Conservation (phyloP, 2,113 vertebrate species). For the Erpornis zantholeuca region DNA sequence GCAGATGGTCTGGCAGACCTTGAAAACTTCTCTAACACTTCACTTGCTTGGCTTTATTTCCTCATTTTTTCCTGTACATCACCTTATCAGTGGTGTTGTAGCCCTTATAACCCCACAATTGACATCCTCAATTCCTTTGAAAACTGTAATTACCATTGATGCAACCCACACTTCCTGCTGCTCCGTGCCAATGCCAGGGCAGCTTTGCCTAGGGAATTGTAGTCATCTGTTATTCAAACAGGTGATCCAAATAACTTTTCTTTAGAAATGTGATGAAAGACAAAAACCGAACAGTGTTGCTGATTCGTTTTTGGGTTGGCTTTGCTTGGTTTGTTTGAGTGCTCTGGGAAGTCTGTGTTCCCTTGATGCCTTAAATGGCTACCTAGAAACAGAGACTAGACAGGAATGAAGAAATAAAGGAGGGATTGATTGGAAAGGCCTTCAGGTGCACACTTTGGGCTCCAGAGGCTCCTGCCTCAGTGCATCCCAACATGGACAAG, state of each 20-base stretch:
- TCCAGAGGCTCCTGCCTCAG: no score
- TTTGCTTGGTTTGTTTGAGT: background rate
- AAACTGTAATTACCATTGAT: background rate
- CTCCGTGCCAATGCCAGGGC: accelerated
- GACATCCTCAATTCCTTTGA: background rate
- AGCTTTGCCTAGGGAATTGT: background rate
- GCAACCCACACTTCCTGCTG: background rate
- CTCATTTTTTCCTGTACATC: background rate
- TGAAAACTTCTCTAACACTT: background rate
- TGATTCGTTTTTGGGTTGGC: accelerated
- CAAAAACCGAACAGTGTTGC: background rate
- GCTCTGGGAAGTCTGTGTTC: background rate
- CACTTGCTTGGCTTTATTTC: background rate
- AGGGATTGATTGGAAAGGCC: no score
- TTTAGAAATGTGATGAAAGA: background rate
- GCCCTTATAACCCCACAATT: background rate
- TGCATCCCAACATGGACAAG: no score
- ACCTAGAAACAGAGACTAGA: no score
- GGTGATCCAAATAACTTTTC: background rate
- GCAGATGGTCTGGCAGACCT: background rate
- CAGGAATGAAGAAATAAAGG: no score
- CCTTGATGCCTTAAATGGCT: no score
- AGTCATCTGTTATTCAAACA: background rate
- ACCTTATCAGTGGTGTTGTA: background rate
- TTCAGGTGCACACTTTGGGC: no score